Evolutionary conservation across 1,140 invertebrate species (phyloP), one percentile per base, ranked within the genome.

Genomic region (Drosophila kohkoa): DNA sequence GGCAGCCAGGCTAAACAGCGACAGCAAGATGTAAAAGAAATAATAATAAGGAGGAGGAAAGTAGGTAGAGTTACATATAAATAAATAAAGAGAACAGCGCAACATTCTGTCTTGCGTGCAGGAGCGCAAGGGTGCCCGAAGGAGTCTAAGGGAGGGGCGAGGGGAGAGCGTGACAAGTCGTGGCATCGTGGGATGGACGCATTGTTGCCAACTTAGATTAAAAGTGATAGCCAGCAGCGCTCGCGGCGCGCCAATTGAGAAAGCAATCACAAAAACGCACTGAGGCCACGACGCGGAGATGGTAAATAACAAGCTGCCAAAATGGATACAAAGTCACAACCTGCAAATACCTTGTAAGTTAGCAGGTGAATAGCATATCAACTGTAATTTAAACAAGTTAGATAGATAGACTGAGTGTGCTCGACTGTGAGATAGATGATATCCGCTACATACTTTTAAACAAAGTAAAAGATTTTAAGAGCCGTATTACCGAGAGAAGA

Each of bases 151-250:
- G 30, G 32, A 25, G 0, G 0, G 45, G 5, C 5, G 7, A 5
- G 6, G 54, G 11, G 28, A 25, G 32, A n/a, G 16, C 10, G 10
- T 32, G 45, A 13, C 57, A 65, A 38, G 45, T 8, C 20, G n/a
- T 32, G 32, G 25, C 46, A 57, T 51, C 41, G 20, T 48, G 30
- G 16, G 30, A 13, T 54, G 58, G 25, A 75, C 66, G 73, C 79
- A 69, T 74, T 87, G 76, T 88, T 79, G 71, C 76, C 77, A 88
- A 89, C 83, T 88, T 81, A 67, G 74, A 88, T 88, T 81, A 75
- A 75, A 82, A 77, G 73, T 80, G 83, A 87, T 83, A 65, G 77
- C 69, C 76, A 76, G 73, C 82, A 81, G 60, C 52, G 79, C 64
- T 81, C 58, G 64, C 54, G 65, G 69, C 82, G 71, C 57, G 68